These are phyloP conservation scores for Crematogaster levior DNA, from an alignment of 2,888 invertebrate species.

Conservation along the genomic window DNA sequence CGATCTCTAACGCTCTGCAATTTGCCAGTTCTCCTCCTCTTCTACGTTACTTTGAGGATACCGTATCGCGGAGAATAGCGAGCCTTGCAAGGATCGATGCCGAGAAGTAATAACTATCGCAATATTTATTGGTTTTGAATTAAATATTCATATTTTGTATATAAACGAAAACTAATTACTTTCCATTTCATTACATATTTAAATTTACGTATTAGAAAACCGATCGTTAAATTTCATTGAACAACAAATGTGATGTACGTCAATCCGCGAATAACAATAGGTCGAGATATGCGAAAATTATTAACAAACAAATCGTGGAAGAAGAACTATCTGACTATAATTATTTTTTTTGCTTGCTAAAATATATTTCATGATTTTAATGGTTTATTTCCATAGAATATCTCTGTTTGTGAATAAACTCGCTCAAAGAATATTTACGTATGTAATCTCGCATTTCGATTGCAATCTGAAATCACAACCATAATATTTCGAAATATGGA, in stretches of 20 bases:
- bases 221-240: not conserved
- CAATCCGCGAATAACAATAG: not conserved
- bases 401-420: not conserved
- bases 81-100: slow-evolving; percentile 32
- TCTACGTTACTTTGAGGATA: slow-evolving; percentile 55
- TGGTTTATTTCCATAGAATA: not conserved
- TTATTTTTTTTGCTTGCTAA: not conserved
- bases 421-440: not conserved
- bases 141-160: not conserved
- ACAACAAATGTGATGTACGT: not conserved
- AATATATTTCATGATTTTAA: not conserved
- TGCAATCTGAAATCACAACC: not conserved
- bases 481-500: not conserved
- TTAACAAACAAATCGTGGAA: not conserved
- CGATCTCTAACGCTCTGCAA: slow-evolving; percentile 78
- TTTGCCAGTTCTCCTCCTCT: slow-evolving; percentile 77
- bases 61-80: slow-evolving; percentile 49
- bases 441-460: not conserved
- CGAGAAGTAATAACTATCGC: not conserved
- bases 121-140: not conserved
- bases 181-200: not conserved
- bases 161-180: not conserved
- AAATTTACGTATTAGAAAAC: not conserved
- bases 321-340: not conserved
- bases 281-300: not conserved